Base-by-base conservation (phyloP, 2,113 vertebrate genomes). In the Puma concolor region DNA sequence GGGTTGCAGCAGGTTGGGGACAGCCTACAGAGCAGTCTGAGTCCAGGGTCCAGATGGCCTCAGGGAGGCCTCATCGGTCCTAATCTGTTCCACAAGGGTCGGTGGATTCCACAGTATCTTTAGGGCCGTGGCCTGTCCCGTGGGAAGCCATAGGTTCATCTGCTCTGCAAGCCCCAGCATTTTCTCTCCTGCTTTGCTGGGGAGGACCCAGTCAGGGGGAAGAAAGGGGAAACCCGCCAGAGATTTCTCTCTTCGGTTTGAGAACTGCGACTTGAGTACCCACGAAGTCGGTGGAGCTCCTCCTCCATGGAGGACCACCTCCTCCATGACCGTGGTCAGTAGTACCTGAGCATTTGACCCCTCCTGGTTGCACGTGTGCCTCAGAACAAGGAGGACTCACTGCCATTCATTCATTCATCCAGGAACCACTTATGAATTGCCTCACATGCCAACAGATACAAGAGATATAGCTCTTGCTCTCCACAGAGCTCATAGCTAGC, bases 61-160 rank as follows among this genome's bases (percentile, higher is more conserved):
- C 52, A 50, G 48, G 77, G 44, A 84, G 21, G 31, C 69, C 64
- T 80, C 16, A 1, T 60, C 52, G 11, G 67, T 52, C 54, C 69
- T 79, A 57, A 38, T 14, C 10, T 21, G 19, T 57, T 50, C 52
- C 84, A 50, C 23, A 31, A 54, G 63, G 14, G 31, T 10, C 1
- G 0, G 60, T 0, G 16, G 33, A 12, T 74, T 77, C 36, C 16
- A 0, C 21, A 2, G 10, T 4, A 5, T 7, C 48, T 64, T 57
- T 0, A 0, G 1, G 29, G 44, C 13, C 1, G 1, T 1, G 17
- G 19, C 31, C 71, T 50, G 29, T 36, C 85, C 60, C 31, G 1
- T 0, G 12, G 52, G 71, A 63, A 48, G 64, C 41, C 71, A 36
- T 0, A 10, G 25, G 57, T 25, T 54, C 17, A 11, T 72, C 60